Evolutionary conservation across 2,113 vertebrate species (phyloP).

Genomic region (Scolopax mira): DNA sequence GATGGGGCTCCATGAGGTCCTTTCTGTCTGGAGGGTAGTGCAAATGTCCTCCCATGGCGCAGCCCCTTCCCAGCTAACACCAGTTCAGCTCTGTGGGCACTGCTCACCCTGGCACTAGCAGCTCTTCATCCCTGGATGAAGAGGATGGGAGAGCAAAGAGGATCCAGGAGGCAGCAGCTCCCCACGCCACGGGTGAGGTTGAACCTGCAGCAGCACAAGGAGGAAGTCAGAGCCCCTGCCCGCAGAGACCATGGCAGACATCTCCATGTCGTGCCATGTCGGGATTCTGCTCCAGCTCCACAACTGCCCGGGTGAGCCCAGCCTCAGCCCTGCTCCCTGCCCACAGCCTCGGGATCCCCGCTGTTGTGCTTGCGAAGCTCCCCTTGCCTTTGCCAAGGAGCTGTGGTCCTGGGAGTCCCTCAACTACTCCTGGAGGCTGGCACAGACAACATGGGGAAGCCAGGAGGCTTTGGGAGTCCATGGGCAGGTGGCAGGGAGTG

Average conservation of each 20-base stretch:
- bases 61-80: neutral
- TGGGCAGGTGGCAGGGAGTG: rapidly evolving
- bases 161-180: neutral
- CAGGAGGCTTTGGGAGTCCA: rapidly evolving
- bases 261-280: rapidly evolving
- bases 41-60: rapidly evolving
- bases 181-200: rapidly evolving
- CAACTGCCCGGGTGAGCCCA: neutral
- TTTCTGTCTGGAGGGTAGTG: neutral
- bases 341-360: rapidly evolving
- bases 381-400: neutral
- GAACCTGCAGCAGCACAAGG: neutral
- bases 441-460: neutral
- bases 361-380: neutral
- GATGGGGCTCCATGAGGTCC: rapidly evolving
- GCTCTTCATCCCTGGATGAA: neutral
- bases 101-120: neutral
- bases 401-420: neutral
- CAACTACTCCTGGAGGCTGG: neutral
- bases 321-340: neutral
- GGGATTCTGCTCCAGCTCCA: neutral
- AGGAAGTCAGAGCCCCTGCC: neutral
- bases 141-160: neutral
- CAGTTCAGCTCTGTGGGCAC: neutral
- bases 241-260: rapidly evolving